These are phyloP conservation scores for Scomber japonicus DNA, from an alignment of 2,113 vertebrate genomes.

Conservation along the genomic window DNA sequence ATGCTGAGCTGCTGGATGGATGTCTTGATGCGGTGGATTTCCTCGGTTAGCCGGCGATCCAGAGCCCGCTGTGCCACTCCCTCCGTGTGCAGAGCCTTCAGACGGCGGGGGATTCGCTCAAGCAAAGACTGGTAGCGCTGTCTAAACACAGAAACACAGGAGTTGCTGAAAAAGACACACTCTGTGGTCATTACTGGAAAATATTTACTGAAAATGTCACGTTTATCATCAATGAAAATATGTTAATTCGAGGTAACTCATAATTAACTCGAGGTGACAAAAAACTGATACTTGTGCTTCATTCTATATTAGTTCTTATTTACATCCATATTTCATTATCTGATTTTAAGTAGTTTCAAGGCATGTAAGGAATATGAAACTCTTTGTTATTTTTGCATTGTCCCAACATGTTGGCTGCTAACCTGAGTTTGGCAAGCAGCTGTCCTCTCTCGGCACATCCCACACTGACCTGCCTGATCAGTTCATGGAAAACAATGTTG, in stretches of 20 bases:
- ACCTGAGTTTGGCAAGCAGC: constrained; percentile 93
- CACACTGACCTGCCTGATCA: constrained; percentile 93
- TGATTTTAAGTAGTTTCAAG: background rate
- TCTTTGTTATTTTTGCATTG: background rate
- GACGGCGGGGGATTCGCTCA: constrained; percentile 85
- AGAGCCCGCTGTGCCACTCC: constrained; percentile 86
- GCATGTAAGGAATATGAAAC: too few species aligned
- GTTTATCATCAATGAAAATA: background rate
- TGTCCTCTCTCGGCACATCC: constrained; percentile 91
- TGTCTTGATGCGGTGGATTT: constrained; percentile 87
- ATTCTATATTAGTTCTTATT: background rate
- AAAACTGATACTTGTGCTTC: background rate
- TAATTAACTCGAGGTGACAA: background rate
- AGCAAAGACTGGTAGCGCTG: constrained; percentile 89
- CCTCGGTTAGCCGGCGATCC: constrained; percentile 87
- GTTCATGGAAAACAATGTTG: constrained; percentile 91
- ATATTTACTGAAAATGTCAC: background rate
- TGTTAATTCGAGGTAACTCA: background rate
- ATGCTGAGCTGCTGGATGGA: constrained; percentile 85
- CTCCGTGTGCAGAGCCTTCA: constrained; percentile 89
- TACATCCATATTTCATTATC: background rate
- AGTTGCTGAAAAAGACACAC: background rate
- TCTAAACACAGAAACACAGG: constrained; percentile 72
- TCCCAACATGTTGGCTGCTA: constrained; percentile 4
- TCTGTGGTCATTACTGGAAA: background rate